Conservation (phyloP, 30 jellyfish, hydroid and myxozoan genomes). For the Chironex yamaguchii region DNA sequence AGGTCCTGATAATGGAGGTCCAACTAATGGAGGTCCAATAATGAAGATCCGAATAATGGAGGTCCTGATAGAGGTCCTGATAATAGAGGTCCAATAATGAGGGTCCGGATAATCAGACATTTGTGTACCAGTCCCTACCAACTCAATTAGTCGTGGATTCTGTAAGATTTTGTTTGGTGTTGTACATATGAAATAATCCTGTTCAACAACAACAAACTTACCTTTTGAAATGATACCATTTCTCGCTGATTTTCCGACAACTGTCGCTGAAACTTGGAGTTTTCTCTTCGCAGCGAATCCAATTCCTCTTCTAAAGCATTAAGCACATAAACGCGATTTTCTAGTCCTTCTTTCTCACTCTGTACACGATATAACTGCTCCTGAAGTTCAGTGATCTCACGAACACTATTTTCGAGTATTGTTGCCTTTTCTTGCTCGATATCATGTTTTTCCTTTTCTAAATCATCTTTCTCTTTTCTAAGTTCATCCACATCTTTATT, state of each 20-base stretch:
- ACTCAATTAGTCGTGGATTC: too few relatives aligned
- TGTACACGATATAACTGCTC: slow-evolving; percentile 61
- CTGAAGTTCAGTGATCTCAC: slow-evolving; percentile 93
- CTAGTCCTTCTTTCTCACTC: slow-evolving; percentile 69
- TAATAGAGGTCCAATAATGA: too few relatives aligned
- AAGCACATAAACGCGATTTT: slow-evolving; percentile 30
- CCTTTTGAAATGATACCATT: slow-evolving; percentile 70
- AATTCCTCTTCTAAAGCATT: slow-evolving; percentile 66
- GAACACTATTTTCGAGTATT: slow-evolving; percentile 93
- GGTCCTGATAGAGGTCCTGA: too few relatives aligned
- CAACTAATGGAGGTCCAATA: too few relatives aligned
- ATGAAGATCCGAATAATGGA: too few relatives aligned
- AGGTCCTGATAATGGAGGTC: too few relatives aligned
- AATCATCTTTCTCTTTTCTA: slow-evolving; percentile 43
- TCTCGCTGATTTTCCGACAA: slow-evolving; percentile 64
- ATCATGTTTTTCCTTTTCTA: slow-evolving; percentile 47
- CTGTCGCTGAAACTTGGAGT: slow-evolving; percentile 60
- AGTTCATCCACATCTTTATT: slow-evolving; percentile 44
- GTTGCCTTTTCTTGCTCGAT: slow-evolving; percentile 81
- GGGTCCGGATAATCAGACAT: too few relatives aligned
- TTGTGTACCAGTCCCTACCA: too few relatives aligned
- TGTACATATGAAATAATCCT: too few relatives aligned
- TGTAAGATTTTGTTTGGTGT: too few relatives aligned
- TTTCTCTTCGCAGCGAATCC: slow-evolving; percentile 53
- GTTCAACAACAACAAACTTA: too few relatives aligned